Base-by-base conservation (phyloP, 2,113 vertebrate species). In the Tautogolabrus adspersus region DNA sequence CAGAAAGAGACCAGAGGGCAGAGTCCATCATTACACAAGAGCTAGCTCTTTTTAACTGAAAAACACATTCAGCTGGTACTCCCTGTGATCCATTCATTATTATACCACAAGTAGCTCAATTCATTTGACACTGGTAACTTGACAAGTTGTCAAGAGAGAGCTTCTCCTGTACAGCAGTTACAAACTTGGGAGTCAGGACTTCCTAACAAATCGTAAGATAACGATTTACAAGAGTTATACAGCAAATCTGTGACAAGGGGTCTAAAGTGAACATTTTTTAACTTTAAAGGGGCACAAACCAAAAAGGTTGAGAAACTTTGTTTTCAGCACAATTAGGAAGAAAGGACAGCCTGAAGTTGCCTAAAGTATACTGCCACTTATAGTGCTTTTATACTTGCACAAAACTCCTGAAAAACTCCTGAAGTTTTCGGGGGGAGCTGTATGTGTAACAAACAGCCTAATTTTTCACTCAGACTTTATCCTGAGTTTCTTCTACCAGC, bases 1-100 rank as follows among this genome's bases (percentile, higher is more conserved):
- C 21, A 30, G 54, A 76, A 42, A 47, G 42, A 80, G 47, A 85
- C 52, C 58, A 65, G 42, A 73, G 44, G 47, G 15, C 38, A 13
- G 23, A 37, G 22, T 49, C 55, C 59, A 60, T 78, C 67, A 71
- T 55, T 55, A 68, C 22, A 55, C 19, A 42, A 19, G 13, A 12
- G 46, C 46, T 69, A 38, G 51, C 46, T n/a, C n/a, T 64, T 49
- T 47, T 77, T 10, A 56, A 60, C 23, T 51, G 26, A 55, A 64
- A 61, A 57, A 66, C 52, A 76, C 40, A 18, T 7, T 19, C 18
- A 19, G 16, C 47, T 19, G 4, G 18, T 18, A 1, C 18, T 19
- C 47, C 5, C 47, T 7, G 15, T 49, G 47, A 47, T 13, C 16
- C 18, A 49, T 18, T 16, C 16, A 18, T 18, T 49, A 18, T 18